Evolutionary conservation across 2,888 invertebrate species (phyloP), one percentile per base, ranked within the genome.

Genomic region (Blastobasis lacticolella): DNA sequence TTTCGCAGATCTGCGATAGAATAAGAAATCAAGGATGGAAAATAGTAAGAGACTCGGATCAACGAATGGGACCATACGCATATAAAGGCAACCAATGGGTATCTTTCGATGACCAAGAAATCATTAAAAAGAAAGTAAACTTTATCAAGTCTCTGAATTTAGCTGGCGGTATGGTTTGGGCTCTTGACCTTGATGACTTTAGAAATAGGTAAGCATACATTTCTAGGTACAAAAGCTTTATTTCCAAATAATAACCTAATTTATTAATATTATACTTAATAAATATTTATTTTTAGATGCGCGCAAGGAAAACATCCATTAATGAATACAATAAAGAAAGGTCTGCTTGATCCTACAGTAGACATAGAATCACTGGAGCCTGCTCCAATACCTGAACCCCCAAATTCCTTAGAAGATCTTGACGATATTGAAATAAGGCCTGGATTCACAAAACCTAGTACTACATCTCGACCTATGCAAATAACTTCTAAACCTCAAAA

Each of bases 111-210:
- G 96, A 97, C 69, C 88, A 90, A 6, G 92, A 92, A 40, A 96
- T 94, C 81, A 92, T 97, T 45, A 90, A 91, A 56, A 90, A 90
- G 58, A 97, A 97, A 83, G 93, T 95, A 0, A 91, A 95, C 64
- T 93, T 92, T 65, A 92, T 96, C 41, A 91, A 94, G 56, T 90
- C 92, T 9, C 88, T 95, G 78, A 91, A 93, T 56, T 89, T 97
- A 10, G 96, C 93, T 9, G 96, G 96, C 53, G 96, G 95, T 10
- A 96, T 96, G 96, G 91, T 96, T 45, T 96, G 96, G 96, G 96
- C 96, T 0, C 81, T 96, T 41, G 96, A 96, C 84, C 90, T 96
- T 60, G 96, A 97, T 63, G 96, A 97, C 77, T 96, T 95, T 71
- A 91, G 90, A 57, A 92, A 94, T 69, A 90, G 87, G 88, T 88